phyloP scores from a whole-genome alignment of 2,113 vertebrate species.

The Calonectris borealis region DNA sequence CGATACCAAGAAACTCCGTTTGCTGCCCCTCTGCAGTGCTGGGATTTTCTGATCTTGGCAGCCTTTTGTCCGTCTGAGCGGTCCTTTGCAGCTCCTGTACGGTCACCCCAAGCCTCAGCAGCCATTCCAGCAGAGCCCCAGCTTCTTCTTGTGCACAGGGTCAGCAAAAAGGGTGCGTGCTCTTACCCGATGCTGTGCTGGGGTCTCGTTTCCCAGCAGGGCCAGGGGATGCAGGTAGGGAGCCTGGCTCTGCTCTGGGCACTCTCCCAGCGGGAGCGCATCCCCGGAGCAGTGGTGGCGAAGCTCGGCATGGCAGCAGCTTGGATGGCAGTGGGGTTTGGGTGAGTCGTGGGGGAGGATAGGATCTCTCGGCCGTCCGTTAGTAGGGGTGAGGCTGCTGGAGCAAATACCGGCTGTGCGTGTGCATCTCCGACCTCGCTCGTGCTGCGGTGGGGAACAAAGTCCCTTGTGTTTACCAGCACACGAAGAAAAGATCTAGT shows the following conservation, averaged over 20 bases:
- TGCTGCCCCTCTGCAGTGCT: not conserved
- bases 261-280: not conserved
- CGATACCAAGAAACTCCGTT: not conserved
- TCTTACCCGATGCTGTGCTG: not conserved
- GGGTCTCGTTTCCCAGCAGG: not conserved
- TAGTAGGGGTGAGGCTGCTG: not conserved
- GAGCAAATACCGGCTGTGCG: not conserved
- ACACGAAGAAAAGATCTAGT: fast-evolving
- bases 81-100: not conserved
- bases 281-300: not conserved
- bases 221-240: not conserved
- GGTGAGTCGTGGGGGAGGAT: too few species aligned
- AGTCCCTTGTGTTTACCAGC: not conserved
- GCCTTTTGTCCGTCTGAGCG: not conserved
- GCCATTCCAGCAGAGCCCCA: not conserved
- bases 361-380: not conserved
- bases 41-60: not conserved
- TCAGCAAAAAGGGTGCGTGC: not conserved
- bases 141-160: not conserved
- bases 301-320: not conserved
- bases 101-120: not conserved
- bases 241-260: not conserved
- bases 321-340: not conserved
- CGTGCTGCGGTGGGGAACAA: fast-evolving
- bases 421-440: not conserved